Evolutionary conservation across 1,140 invertebrate genomes (phyloP).

Genomic region (Heliconius himera): DNA sequence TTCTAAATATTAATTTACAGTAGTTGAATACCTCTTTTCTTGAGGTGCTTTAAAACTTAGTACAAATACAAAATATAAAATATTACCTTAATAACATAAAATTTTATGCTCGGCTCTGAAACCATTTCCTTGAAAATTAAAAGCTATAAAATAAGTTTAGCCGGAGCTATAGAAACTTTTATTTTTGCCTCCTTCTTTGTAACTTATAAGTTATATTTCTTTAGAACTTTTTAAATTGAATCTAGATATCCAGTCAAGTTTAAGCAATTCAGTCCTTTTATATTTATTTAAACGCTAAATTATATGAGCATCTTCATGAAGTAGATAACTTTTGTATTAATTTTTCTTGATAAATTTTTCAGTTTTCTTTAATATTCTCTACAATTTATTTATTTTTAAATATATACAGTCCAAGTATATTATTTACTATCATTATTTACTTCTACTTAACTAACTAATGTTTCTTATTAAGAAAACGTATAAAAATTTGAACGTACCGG

Average conservation of each 20-base stretch:
- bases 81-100: not conserved
- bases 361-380: too few relatives aligned
- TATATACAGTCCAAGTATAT: too few relatives aligned
- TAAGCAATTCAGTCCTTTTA: constrained; percentile 17
- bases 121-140: constrained; percentile 9
- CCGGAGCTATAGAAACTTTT: constrained; percentile 17
- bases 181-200: constrained; percentile 1
- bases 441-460: too few relatives aligned
- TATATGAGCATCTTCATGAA: not conserved
- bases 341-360: not conserved
- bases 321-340: not conserved
- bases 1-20: too few relatives aligned
- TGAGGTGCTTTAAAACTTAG: too few relatives aligned
- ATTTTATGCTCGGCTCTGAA: not conserved
- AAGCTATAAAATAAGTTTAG: constrained; percentile 11
- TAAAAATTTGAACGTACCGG: too few relatives aligned
- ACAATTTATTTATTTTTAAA: too few relatives aligned
- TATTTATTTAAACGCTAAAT: constrained; percentile 16
- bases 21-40: too few relatives aligned
- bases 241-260: constrained; percentile 16
- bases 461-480: too few relatives aligned
- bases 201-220: constrained; percentile 19
- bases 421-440: too few relatives aligned
- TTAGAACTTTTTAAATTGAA: constrained; percentile 27
- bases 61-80: not conserved